These are phyloP conservation scores for Calameuta pallipes DNA, from an alignment of 2,888 invertebrate genomes.

Conservation along the genomic window DNA sequence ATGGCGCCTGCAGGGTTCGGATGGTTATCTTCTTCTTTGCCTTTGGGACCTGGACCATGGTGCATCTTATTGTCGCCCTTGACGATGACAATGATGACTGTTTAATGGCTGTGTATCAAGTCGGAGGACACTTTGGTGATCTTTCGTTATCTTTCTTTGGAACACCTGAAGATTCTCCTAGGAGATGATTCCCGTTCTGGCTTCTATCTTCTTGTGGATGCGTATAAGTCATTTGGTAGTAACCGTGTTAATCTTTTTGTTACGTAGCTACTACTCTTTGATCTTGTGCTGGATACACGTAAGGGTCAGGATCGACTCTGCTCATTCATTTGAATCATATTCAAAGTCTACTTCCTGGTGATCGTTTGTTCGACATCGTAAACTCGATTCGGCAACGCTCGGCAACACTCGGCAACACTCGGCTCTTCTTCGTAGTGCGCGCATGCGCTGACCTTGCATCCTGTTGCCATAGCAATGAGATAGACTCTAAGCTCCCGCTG, in stretches of 20 bases:
- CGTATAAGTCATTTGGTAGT: not conserved
- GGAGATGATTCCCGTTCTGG: not conserved
- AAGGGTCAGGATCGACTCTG: not conserved
- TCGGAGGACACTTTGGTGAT: not conserved
- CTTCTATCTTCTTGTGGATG: not conserved
- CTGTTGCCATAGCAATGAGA: not conserved
- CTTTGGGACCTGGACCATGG: not conserved
- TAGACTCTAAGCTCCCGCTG: constrained; percentile 10
- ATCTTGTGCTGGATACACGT: not conserved
- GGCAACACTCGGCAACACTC: not conserved
- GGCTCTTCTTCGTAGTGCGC: not conserved
- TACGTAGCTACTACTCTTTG: not conserved
- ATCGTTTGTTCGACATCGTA: not conserved
- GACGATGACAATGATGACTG: not conserved
- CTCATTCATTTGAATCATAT: not conserved
- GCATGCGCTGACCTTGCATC: not conserved
- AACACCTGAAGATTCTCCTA: not conserved
- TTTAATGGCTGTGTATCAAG: not conserved
- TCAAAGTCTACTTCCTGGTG: not conserved
- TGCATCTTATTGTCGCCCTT: not conserved
- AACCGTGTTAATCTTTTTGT: not conserved
- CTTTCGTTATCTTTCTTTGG: not conserved
- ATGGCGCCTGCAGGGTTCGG: not conserved
- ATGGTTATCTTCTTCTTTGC: not conserved
- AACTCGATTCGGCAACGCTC: not conserved